Evolutionary conservation across 1,140 invertebrate species (phyloP).

Genomic region (Drosophila nebulosa): DNA sequence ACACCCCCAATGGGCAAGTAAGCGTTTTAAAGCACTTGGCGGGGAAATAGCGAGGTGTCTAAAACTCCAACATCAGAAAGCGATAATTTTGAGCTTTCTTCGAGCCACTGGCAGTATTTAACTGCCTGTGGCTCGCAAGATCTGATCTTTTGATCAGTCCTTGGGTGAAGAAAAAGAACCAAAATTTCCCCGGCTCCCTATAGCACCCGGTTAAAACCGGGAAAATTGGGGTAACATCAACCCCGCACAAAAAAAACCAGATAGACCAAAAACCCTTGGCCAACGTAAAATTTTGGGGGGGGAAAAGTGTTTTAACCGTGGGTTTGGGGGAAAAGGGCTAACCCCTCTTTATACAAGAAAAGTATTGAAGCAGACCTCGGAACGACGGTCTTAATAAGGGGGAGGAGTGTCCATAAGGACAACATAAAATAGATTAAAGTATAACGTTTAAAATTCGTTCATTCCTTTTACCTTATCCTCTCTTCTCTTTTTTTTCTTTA

Average conservation of each 20-base stretch:
- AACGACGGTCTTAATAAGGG: too few species aligned
- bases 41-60: not conserved
- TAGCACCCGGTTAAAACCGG: not conserved
- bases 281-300: not conserved
- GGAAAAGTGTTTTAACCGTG: not conserved
- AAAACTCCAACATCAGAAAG: too few species aligned
- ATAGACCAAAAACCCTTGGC: not conserved
- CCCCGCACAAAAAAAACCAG: not conserved
- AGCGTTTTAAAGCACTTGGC: not conserved
- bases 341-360: not conserved
- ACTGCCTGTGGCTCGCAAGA: too few species aligned
- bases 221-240: not conserved
- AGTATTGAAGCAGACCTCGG: not conserved
- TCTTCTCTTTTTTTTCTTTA: too few species aligned
- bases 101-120: not conserved
- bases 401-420: too few species aligned
- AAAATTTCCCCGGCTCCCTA: not conserved
- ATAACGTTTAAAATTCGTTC: too few species aligned
- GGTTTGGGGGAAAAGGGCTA: too few species aligned
- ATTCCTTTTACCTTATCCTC: too few species aligned
- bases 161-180: slow-evolving; percentile 2
- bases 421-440: too few species aligned
- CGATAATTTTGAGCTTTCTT: slow-evolving; percentile 1
- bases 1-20: not conserved
- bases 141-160: not conserved